Evolutionary conservation across 2,113 vertebrate genomes (phyloP).

Genomic region (Pycnonotus jocosus): DNA sequence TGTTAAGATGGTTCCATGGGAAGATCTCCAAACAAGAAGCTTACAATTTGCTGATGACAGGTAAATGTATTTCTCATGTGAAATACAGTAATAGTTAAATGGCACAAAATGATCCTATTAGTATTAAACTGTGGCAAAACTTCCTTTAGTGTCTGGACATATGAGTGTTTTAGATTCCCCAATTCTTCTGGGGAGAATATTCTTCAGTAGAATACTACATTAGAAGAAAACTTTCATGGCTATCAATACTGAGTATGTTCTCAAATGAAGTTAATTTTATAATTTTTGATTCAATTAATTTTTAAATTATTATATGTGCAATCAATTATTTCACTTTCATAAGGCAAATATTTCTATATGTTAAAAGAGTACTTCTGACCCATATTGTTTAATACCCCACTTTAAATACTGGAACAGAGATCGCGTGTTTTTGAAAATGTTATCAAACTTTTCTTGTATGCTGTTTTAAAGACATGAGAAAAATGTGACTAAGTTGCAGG

Average conservation of each 20-base stretch:
- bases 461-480: neutral
- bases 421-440: neutral
- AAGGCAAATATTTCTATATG: neutral
- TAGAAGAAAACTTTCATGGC: neutral
- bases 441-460: neutral
- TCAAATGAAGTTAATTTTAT: neutral
- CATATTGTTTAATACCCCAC: neutral
- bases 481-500: neutral
- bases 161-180: neutral
- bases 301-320: fast-evolving
- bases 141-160: neutral
- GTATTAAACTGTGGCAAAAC: neutral
- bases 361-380: neutral
- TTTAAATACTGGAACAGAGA: neutral
- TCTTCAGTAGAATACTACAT: neutral
- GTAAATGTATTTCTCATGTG: conserved; percentile 66
- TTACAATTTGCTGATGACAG: conserved; percentile 97
- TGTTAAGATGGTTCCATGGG: conserved; percentile 95
- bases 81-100: neutral
- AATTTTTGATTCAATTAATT: neutral
- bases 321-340: neutral
- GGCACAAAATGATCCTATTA: neutral
- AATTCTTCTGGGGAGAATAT: neutral
- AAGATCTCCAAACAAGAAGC: conserved; percentile 98
- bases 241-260: neutral